Percentiles rank a stretch among this genome's conserved stretches.
These are phyloP conservation scores for Triplophysa rosa DNA, from an alignment of 2,113 vertebrate genomes.

Conservation along the genomic window DNA sequence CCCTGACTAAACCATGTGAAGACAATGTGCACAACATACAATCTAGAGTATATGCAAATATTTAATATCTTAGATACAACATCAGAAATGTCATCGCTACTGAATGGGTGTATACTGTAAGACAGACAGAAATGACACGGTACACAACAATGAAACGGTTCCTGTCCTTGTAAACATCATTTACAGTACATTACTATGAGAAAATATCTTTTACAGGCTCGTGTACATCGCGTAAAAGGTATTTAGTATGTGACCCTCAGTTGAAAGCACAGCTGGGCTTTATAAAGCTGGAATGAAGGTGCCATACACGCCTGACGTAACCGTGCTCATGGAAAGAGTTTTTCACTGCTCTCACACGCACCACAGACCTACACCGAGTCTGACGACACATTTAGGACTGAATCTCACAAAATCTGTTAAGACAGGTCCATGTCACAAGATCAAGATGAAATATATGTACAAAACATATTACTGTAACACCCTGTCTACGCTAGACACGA, in stretches of 20 bases:
- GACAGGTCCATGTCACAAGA: too few species aligned
- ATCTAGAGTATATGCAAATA: too few species aligned
- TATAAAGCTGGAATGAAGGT: constrained; percentile 63
- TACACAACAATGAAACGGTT: neutral
- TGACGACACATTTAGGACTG: constrained; percentile 54
- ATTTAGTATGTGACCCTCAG: constrained; percentile 66
- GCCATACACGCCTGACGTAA: constrained; percentile 60
- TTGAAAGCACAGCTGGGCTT: constrained; percentile 71
- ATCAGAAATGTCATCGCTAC: too few species aligned
- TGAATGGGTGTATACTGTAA: neutral
- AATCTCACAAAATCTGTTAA: neutral
- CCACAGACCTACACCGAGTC: neutral
- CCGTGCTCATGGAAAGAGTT: constrained; percentile 63
- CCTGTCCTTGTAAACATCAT: constrained; percentile 61
- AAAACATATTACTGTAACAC: too few species aligned
- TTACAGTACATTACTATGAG: constrained; percentile 51
- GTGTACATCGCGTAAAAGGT: constrained; percentile 67
- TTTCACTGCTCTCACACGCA: constrained; percentile 37
- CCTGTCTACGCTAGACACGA: too few species aligned
- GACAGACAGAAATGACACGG: neutral
- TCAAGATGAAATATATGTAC: too few species aligned
- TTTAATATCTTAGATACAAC: too few species aligned
- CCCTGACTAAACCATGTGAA: neutral
- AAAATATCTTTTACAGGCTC: constrained; percentile 59
- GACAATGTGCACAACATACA: neutral